These are phyloP conservation scores for Stegastes partitus DNA, from an alignment of 2,113 vertebrate genomes.

Conservation along the genomic window DNA sequence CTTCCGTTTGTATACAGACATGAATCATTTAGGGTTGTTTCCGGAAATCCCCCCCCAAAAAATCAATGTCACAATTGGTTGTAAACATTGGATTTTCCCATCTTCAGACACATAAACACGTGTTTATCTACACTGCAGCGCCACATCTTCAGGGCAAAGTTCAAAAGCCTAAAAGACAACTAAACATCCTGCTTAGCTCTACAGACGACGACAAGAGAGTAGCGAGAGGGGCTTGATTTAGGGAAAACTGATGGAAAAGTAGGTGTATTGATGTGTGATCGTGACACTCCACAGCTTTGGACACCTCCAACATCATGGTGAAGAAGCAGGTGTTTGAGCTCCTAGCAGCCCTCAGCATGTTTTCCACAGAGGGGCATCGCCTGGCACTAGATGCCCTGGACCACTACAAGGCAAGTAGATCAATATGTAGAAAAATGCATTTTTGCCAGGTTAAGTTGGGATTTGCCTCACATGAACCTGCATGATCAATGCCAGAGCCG, in stretches of 20 bases:
- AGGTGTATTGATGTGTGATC: slow-evolving; percentile 20
- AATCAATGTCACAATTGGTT: neutral
- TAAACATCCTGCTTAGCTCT: neutral
- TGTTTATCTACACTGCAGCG: slow-evolving; percentile 46
- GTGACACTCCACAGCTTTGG: slow-evolving; percentile 87
- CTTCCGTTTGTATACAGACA: neutral
- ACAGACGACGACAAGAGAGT: neutral
- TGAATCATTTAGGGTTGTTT: slow-evolving; percentile 32
- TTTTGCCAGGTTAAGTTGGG: neutral
- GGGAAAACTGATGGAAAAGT: slow-evolving; percentile 5
- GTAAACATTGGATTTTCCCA: slow-evolving; percentile 38
- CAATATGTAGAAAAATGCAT: slow-evolving; percentile 4
- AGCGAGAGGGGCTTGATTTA: neutral
- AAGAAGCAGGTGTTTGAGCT: slow-evolving; percentile 99
- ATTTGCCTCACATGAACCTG: neutral
- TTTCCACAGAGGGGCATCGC: slow-evolving; percentile 90
- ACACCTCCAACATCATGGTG: slow-evolving; percentile 97
- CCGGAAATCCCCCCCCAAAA: slow-evolving; percentile 6
- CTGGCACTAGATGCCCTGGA: slow-evolving; percentile 94
- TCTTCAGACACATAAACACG: slow-evolving; percentile 1
- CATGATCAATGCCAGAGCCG: neutral
- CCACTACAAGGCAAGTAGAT: slow-evolving; percentile 93
- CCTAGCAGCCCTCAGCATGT: slow-evolving; percentile 95
- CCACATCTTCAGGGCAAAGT: slow-evolving; percentile 63
- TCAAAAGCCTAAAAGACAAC: slow-evolving; percentile 50